phyloP scores from a whole-genome alignment of 2,888 invertebrate genomes.

The Meganola albula region DNA sequence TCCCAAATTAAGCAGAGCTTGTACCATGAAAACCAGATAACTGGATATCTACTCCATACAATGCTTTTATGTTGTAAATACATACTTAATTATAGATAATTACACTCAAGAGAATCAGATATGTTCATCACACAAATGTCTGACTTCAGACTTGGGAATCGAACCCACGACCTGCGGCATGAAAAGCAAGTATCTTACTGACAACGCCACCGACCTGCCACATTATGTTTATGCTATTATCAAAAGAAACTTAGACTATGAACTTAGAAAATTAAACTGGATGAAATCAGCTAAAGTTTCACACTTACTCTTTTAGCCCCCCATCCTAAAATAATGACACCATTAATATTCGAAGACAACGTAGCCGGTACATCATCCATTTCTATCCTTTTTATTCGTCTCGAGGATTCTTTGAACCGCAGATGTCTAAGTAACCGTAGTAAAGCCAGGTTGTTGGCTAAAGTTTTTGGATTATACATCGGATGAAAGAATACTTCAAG shows the following conservation, averaged over 20 bases:
- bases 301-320: slow-evolving; percentile 35
- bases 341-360: slow-evolving; percentile 10
- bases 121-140: too few species aligned
- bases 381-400: slow-evolving; percentile 31
- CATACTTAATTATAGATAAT: too few species aligned
- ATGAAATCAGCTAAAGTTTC: too few species aligned
- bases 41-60: too few species aligned
- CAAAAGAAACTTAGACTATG: neutral
- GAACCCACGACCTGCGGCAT: too few species aligned
- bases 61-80: too few species aligned
- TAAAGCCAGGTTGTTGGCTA: slow-evolving; percentile 39
- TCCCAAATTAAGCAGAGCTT: too few species aligned
- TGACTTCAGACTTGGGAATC: too few species aligned
- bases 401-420: slow-evolving; percentile 17
- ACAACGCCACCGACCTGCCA: too few species aligned
- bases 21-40: too few species aligned
- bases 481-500: slow-evolving; percentile 35
- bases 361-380: slow-evolving; percentile 20
- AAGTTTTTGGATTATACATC: slow-evolving; percentile 24
- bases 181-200: too few species aligned
- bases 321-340: slow-evolving; percentile 42
- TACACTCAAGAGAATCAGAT: too few species aligned
- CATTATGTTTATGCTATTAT: neutral
- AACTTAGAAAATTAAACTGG: neutral
- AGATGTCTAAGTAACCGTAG: slow-evolving; percentile 23